These are phyloP conservation scores for Calameuta idolon DNA, from an alignment of 2,888 invertebrate genomes.

Conservation along the genomic window DNA sequence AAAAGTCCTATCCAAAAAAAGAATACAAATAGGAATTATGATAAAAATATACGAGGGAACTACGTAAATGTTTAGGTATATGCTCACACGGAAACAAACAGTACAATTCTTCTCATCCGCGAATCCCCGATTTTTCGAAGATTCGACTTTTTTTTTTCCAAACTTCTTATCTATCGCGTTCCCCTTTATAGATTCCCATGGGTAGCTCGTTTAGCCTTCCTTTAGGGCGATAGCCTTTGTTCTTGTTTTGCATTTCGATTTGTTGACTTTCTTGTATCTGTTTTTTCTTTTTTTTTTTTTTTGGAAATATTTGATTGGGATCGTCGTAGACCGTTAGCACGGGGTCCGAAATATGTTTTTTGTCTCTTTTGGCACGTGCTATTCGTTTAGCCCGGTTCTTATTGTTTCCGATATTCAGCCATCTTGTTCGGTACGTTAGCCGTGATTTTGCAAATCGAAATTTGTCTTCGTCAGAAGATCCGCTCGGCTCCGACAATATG, in stretches of 20 bases:
- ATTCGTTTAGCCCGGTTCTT: not conserved
- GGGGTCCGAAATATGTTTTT: not conserved
- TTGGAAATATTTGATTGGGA: slow-evolving; percentile 22
- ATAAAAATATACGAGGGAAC: not conserved
- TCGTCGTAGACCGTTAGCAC: slow-evolving; percentile 1
- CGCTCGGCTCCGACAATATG: not conserved
- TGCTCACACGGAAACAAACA: slow-evolving; percentile 38
- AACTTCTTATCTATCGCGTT: slow-evolving; percentile 32
- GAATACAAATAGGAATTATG: not conserved
- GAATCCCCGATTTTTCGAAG: not conserved
- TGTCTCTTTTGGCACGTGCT: not conserved
- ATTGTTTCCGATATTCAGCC: not conserved
- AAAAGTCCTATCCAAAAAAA: not conserved
- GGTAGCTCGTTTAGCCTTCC: not conserved
- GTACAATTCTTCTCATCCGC: slow-evolving; percentile 33
- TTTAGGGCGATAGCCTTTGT: not conserved
- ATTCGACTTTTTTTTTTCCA: slow-evolving; percentile 3
- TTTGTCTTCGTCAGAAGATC: not conserved
- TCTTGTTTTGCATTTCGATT: not conserved
- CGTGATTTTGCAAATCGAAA: not conserved
- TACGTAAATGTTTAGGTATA: slow-evolving; percentile 26
- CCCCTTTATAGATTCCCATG: slow-evolving; percentile 12
- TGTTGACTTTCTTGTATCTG: not conserved
- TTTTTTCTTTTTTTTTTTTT: slow-evolving; percentile 31
- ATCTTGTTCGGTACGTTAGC: not conserved